Percentiles rank a stretch among this genome's conserved stretches.
Conservation (phyloP, 1,140 invertebrate species). For the Anastrepha obliqua region DNA sequence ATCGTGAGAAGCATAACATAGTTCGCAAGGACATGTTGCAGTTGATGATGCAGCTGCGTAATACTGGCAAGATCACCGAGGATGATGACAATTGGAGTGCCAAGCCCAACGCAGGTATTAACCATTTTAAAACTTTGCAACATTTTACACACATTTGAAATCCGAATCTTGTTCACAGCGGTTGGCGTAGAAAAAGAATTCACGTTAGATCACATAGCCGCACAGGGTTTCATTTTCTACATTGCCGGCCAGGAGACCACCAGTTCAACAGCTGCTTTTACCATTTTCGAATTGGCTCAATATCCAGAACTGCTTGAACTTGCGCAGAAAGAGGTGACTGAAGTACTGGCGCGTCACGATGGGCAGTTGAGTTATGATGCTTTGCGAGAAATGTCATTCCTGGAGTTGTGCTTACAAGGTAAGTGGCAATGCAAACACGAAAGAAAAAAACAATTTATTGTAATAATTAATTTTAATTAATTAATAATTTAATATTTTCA, state of each 20-base stretch:
- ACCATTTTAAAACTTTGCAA: slow-evolving; percentile 49
- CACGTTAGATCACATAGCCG: slow-evolving; percentile 75
- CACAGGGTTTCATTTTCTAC: slow-evolving; percentile 81
- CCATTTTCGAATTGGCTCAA: slow-evolving; percentile 78
- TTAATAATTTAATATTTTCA: slow-evolving; percentile 53
- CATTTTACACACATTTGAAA: too few species aligned
- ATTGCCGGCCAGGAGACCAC: slow-evolving; percentile 85
- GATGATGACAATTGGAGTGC: slow-evolving; percentile 64
- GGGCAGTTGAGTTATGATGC: slow-evolving; percentile 77
- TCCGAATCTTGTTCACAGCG: not conserved
- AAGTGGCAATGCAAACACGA: not conserved
- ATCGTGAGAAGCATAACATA: slow-evolving; percentile 75
- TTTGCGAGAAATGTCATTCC: slow-evolving; percentile 76
- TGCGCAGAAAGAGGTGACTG: slow-evolving; percentile 77
- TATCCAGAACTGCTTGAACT: slow-evolving; percentile 78
- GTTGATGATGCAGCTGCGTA: slow-evolving; percentile 76
- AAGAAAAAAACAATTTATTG: not conserved
- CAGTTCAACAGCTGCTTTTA: slow-evolving; percentile 78
- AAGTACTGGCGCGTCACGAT: slow-evolving; percentile 71
- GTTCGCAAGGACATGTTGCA: slow-evolving; percentile 77
- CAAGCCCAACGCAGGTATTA: slow-evolving; percentile 58
- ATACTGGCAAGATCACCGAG: slow-evolving; percentile 72
- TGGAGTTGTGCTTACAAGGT: slow-evolving; percentile 76
- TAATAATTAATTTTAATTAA: not conserved
- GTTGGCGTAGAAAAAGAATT: slow-evolving; percentile 5